phyloP scores from a whole-genome alignment of 2,888 invertebrate species.

The Apoda limacodes region DNA sequence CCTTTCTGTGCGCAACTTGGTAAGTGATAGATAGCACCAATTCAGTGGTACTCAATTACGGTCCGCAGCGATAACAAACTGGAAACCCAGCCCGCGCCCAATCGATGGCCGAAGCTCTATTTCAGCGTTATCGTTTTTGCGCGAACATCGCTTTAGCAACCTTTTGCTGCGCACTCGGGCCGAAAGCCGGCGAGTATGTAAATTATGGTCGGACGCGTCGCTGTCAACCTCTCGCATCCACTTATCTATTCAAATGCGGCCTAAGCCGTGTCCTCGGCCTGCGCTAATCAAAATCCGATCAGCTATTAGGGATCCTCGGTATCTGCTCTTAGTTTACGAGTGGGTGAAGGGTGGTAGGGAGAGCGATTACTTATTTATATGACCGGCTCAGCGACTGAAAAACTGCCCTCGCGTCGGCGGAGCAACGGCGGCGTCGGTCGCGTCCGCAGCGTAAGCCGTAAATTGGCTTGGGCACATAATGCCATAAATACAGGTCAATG shows the following conservation, averaged over 20 bases:
- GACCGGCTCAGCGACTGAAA: constrained; percentile 55
- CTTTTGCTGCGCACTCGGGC: too few relatives aligned
- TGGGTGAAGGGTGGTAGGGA: constrained; percentile 30
- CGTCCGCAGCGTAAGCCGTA: constrained; percentile 59
- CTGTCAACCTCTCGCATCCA: constrained; percentile 62
- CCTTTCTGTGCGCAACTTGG: too few relatives aligned
- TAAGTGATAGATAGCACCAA: too few relatives aligned
- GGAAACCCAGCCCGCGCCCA: constrained; percentile 53
- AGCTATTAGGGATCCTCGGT: constrained; percentile 69
- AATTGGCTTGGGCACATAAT: too few relatives aligned
- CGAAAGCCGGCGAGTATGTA: constrained; percentile 69
- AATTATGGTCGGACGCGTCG: constrained; percentile 66
- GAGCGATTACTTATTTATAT: constrained; percentile 65
- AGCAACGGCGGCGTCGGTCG: constrained; percentile 41
- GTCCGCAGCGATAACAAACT: constrained; percentile 48
- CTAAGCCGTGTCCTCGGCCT: constrained; percentile 62
- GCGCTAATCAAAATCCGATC: constrained; percentile 70
- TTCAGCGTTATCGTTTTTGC: constrained; percentile 67
- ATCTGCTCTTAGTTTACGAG: constrained; percentile 68
- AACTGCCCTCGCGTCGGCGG: constrained; percentile 56
- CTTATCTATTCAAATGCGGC: constrained; percentile 71
- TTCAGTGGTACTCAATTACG: too few relatives aligned
- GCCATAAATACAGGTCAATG: too few relatives aligned
- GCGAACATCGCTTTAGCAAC: constrained; percentile 46
- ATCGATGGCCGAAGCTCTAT: constrained; percentile 63